These are phyloP conservation scores for Dicycla oo DNA, from an alignment of 2,888 invertebrate species.

Conservation along the genomic window DNA sequence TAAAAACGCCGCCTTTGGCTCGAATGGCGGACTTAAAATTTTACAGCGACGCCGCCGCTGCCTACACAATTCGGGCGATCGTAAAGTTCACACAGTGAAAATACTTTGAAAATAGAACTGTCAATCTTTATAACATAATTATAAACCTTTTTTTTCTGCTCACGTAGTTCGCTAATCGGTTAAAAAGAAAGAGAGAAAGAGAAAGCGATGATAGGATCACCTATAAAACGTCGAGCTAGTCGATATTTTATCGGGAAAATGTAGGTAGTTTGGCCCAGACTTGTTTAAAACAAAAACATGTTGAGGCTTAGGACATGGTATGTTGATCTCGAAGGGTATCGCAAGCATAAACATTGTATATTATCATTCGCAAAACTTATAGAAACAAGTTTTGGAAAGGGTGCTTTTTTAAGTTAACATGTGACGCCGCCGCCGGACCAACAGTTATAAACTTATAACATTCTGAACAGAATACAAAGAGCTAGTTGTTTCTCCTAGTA, in stretches of 20 bases:
- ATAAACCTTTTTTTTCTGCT: slow-evolving; percentile 5
- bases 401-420: not conserved
- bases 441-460: too few relatives aligned
- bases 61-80: not conserved
- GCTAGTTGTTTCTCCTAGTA: not conserved
- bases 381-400: slow-evolving; percentile 1
- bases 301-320: not conserved
- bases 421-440: not conserved
- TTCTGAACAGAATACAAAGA: too few relatives aligned
- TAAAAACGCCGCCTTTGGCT: slow-evolving; percentile 28
- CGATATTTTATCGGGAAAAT: not conserved
- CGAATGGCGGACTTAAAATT: slow-evolving; percentile 33
- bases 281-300: slow-evolving; percentile 10
- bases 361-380: slow-evolving; percentile 15
- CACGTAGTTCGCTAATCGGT: not conserved
- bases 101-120: slow-evolving; percentile 1
- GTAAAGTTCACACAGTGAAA: slow-evolving; percentile 13
- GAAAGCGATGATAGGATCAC: too few relatives aligned
- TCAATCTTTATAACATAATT: not conserved
- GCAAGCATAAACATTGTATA: slow-evolving; percentile 14
- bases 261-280: not conserved
- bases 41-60: slow-evolving; percentile 12
- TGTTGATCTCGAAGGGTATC: slow-evolving; percentile 7
- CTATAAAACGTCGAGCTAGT: slow-evolving; percentile 8
- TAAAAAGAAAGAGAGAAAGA: not conserved